Percentiles rank a stretch among this genome's conserved stretches.
These are phyloP conservation scores for Norana najaformis DNA, from an alignment of 2,888 invertebrate genomes.

Conservation along the genomic window DNA sequence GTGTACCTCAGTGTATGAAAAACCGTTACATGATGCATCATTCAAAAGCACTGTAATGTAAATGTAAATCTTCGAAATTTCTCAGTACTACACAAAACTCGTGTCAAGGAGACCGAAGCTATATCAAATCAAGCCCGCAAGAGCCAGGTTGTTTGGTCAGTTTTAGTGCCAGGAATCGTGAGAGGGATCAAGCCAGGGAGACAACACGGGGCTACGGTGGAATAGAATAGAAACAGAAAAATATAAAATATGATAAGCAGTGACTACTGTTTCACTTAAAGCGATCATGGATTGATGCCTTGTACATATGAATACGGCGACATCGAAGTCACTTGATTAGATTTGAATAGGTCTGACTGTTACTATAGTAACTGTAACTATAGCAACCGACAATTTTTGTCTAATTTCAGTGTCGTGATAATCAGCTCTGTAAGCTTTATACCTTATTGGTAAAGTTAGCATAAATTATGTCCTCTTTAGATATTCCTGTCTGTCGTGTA, in stretches of 20 bases:
- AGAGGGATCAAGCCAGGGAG: too few relatives aligned
- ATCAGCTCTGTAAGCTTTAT: background rate
- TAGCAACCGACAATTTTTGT: background rate
- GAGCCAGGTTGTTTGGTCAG: too few relatives aligned
- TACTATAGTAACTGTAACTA: background rate
- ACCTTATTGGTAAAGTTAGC: conserved; percentile 79
- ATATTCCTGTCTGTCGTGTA: conserved; percentile 75
- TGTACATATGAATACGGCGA: background rate
- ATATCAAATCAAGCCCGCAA: too few relatives aligned
- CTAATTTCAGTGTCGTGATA: background rate
- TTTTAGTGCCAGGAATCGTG: too few relatives aligned
- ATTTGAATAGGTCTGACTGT: background rate
- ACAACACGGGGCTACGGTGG: too few relatives aligned
- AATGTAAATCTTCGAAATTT: too few relatives aligned
- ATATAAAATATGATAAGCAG: background rate
- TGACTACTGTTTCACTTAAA: background rate
- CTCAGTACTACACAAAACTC: too few relatives aligned
- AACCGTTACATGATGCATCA: background rate
- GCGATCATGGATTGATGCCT: background rate
- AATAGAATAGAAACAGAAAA: background rate
- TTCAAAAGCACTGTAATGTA: too few relatives aligned
- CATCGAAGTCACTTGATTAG: background rate
- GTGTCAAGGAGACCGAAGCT: too few relatives aligned
- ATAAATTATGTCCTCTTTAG: conserved; percentile 80
- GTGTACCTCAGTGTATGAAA: background rate